Evolutionary conservation across 2,888 invertebrate genomes (phyloP), one percentile per base, ranked within the genome.

Genomic region (Calephelis perditalis): DNA sequence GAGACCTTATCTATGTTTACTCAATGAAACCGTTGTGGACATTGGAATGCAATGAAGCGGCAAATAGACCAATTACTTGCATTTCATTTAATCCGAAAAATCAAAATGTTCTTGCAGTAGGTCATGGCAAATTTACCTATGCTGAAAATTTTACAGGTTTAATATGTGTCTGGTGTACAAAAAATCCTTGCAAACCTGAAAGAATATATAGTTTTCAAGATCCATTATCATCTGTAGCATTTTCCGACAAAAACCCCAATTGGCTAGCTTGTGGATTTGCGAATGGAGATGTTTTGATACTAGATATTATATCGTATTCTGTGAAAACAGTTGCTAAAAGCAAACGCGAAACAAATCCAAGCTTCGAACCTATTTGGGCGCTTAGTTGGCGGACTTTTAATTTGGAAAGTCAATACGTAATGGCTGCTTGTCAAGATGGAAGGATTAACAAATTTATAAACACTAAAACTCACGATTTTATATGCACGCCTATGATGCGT

Each of bases 151-250:
- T 82, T n/a, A 78, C 79, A 1, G 96, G 97, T 0, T 73, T 94
- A 46, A 91, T 96, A 1, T 92, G 94, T 68, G 79, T 96, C 62
- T 97, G 97, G 97, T 95, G 94, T 71, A 94, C 94, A 1, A 95
- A 97, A 80, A 96, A 96, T 78, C 96, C 96, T 0, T 92, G 92
- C 11, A 93, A 94, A 73, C 96, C 96, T 0, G 96, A 96, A 76
- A 90, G 95, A 64, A 74, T 90, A 7, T 96, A 94, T 71, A 70
- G 80, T 5, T 96, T 95, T 71, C 74, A 87, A 0, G 84, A 91
- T 56, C 92, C 95, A 0, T 92, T 96, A 0, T 94, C 95, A 0
- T 91, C 94, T 0, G 79, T 96, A 0, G 91, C 93, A 52, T 97
- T 97, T 85, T 95, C 96, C 0, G 86, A 82, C 0, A 85, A 81